Evolutionary conservation across 2,888 invertebrate species (phyloP), one percentile per base, ranked within the genome.

Genomic region (Athetis lepigone): DNA sequence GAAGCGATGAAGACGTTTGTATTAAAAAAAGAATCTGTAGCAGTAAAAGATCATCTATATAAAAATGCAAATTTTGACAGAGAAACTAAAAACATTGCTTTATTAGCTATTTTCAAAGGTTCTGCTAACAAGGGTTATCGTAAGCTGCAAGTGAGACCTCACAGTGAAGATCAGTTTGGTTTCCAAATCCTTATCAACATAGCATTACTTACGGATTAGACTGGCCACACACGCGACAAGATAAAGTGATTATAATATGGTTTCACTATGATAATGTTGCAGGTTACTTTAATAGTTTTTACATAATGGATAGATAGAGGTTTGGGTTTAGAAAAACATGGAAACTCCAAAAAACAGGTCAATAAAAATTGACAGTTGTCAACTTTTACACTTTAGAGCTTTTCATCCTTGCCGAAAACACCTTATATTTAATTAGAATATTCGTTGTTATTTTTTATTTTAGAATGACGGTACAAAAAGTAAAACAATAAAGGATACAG

Each of bases 141-240:
- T 54, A 52, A 39, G 54, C 52, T 70, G 19, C 5, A 70, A 66
- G 58, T 70, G 37, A 70, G 70, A 65, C 47, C 42, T 76, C 65
- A 65, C 39, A 57, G 54, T 58, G 40, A 61, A 56, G 58, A 63
- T 47, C 54, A 54, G 63, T 75, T 70, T 75, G 27, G 65, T 65
- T 69, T 63, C 60, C 43, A 73, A 75, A 64, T 66, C 58, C 59
- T 68, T 75, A 73, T 77, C 73, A 75, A 63, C 45, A 67, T 59
- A 57, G 40, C 25, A 66, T 81, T 77, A 80, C 77, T 71, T 73
- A 64, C 62, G 84, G 87, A 85, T 89, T 87, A 89, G 63, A 75
- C 67, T 61, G 86, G 79, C 88, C 90, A 87, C 90, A 89, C 89
- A 82, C 86, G 75, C 69, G 72, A 59, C 54, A 45, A 73, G 89